Base-by-base conservation (phyloP, 2,113 vertebrate genomes). In the Callocephalon fimbriatum region DNA sequence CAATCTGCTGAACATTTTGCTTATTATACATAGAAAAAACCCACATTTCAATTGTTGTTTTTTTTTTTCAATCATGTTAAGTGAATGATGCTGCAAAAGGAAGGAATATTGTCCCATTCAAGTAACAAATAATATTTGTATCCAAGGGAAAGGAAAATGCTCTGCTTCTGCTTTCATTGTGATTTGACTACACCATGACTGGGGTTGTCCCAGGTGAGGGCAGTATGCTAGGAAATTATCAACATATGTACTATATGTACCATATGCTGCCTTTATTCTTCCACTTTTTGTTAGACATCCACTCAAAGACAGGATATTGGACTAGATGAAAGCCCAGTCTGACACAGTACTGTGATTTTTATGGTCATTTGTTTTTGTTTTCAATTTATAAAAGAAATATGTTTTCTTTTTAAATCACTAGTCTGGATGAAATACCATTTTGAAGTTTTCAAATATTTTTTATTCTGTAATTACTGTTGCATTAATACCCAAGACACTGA, bases 41-140 rank as follows among this genome's bases (percentile, higher is more conserved):
- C 1, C 26, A 35, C 0, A 2, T 42, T 79, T 50, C 27, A 71
- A 16, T 7, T 16, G 7, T 0, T 67, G 32, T 29, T 58, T n/a
- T 58, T 58, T 58, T 58, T 35, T 63, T 79, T 68, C 37, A 56
- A 62, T 42, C 13, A 23, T 17, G 6, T 6, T 58, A 48, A 37
- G 38, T 32, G n/a, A 83, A 58, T 29, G 47, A 35, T 15, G 16
- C 15, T 37, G 15, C 32, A 32, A 67, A 75, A 9, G 42, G 37
- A 70, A 83, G 17, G 26, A 86, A 27, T 26, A 32, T 67, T 15
- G 17, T 7, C 27, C 67, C 29, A 32, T 40, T 70, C 32, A 80
- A 67, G 67, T 29, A 79, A 66, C 1, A 81, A 77, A 44, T 32
- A 86, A n/a, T 62, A 58, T 53, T 62, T 53, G 6, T 9, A 48